phyloP scores from a whole-genome alignment of 2,797 vertebrate genomes.

The Meda fulgida region DNA sequence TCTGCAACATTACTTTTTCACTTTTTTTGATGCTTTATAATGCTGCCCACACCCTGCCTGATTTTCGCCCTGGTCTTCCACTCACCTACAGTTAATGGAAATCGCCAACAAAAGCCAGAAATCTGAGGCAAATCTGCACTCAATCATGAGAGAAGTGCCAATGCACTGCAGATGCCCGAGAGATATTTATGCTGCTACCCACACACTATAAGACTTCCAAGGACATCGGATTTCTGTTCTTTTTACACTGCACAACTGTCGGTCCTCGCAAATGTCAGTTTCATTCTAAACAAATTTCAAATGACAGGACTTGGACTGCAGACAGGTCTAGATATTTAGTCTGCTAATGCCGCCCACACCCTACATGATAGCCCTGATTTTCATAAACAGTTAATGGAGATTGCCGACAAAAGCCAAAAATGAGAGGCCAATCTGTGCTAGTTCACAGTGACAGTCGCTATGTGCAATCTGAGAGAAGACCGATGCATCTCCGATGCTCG shows the following conservation, averaged over 20 bases:
- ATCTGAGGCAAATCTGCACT: neutral
- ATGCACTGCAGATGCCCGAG: neutral
- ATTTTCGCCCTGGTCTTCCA: neutral
- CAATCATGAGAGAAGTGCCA: neutral
- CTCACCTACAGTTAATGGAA: neutral
- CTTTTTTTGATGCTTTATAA: neutral
- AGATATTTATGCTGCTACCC: neutral
- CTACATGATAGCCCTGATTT: neutral
- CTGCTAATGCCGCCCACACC: neutral
- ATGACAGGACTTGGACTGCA: neutral
- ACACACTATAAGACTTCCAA: neutral
- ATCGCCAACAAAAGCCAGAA: neutral
- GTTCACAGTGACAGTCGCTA: neutral
- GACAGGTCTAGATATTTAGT: neutral
- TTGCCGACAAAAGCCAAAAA: neutral
- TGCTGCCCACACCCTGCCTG: neutral
- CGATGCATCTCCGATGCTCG: neutral
- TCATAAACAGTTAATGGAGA: neutral
- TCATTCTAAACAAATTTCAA: neutral
- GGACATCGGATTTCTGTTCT: neutral
- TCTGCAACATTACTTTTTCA: neutral
- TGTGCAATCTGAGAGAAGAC: neutral
- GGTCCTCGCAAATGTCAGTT: neutral
- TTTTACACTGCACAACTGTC: slow-evolving; percentile 2
- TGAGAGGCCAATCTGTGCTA: neutral